Base-by-base conservation (phyloP, 2,113 vertebrate genomes). In the Pygoscelis antarcticus region DNA sequence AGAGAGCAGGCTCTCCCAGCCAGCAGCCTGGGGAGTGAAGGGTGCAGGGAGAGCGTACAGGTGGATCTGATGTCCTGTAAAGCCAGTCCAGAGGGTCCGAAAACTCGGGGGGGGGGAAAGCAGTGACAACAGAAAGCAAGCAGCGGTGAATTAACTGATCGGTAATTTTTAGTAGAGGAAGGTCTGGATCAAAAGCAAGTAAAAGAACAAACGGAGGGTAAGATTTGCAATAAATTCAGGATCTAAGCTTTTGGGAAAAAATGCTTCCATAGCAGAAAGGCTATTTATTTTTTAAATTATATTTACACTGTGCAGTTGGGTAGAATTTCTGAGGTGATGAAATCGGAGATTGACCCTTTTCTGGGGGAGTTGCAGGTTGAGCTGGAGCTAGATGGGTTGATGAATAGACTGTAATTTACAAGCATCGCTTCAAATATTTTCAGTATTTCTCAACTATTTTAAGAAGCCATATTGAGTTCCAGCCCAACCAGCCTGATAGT, bases 401-500 rank as follows among this genome's bases (percentile, higher is more conserved):
- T 87, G 79, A 92, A 83, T 75, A 90, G 85, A 34, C 85, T 66
- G 29, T 52, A 78, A 83, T 86, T 90, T 65, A 11, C 60, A 88
- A 66, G 77, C 86, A 65, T 76, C 0, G 1, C 90, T 95, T 95
- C 68, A 81, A 44, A 55, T 90, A 82, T 79, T 93, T 90, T 78
- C 58, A 65, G 32, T 94, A 93, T 93, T 90, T 90, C 71, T 93
- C 68, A 72, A 54, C 87, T 95, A 83, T 96, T 96, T 97, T 96
- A 94, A 95, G 96, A 90, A 93, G 90, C 87, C 65, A 26, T 80
- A 87, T 82, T 92, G 96, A 93, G 89, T 93, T 94, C 66, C 62
- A 92, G 77, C 78, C 90, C 83, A 75, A 25, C 12, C 79, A 84
- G 93, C 79, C 83, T 86, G 96, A 16, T 89, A 78, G 93, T 83